Conservation (phyloP, 1,140 invertebrate genomes). For the Apis dorsata region DNA sequence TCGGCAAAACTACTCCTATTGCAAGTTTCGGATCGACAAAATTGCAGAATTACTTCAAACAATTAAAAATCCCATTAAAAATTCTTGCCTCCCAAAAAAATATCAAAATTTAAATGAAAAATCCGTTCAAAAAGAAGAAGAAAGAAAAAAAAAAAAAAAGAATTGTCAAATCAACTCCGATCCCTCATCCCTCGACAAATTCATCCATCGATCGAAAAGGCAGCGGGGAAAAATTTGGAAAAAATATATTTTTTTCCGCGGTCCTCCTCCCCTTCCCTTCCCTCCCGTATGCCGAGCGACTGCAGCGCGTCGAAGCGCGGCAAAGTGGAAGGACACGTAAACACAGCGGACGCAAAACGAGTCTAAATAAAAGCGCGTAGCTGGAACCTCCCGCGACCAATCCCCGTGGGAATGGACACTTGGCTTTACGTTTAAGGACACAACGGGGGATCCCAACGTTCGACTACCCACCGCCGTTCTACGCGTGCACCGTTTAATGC, state of each 20-base stretch:
- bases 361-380: conserved; percentile 49
- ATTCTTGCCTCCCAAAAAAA: no score
- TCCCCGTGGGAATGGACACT: conserved; percentile 79
- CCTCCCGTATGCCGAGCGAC: neutral
- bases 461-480: conserved; percentile 9
- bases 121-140: no score
- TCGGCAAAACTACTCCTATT: no score
- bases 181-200: no score
- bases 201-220: no score
- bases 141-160: no score
- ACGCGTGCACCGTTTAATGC: conserved; percentile 72
- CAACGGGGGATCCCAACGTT: conserved; percentile 10
- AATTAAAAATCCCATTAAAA: no score
- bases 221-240: neutral
- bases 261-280: no score
- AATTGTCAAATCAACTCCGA: no score
- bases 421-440: conserved; percentile 75
- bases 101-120: no score
- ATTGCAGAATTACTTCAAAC: no score
- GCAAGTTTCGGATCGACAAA: no score
- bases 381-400: conserved; percentile 58
- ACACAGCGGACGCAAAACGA: conserved; percentile 17
- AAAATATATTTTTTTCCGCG: neutral
- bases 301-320: conserved; percentile 14
- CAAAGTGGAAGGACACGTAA: conserved; percentile 39